Conservation (phyloP, 1,140 invertebrate species). For the Ips nitidus region DNA sequence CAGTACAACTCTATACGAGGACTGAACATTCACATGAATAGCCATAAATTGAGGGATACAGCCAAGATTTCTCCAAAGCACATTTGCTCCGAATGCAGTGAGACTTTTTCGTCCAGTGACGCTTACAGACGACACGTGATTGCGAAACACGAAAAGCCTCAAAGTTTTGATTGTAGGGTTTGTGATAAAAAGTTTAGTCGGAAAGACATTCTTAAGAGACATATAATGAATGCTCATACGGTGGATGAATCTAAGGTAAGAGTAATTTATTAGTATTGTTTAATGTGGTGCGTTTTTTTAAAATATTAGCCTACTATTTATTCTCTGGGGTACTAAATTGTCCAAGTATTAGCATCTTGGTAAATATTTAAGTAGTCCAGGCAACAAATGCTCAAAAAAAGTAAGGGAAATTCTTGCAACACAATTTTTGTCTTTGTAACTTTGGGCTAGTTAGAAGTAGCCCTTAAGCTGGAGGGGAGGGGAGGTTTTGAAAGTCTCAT, state of each 20-base stretch:
- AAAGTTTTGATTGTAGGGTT: slow-evolving; percentile 41
- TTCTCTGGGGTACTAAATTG: too few species aligned
- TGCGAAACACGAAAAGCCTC: slow-evolving; percentile 40
- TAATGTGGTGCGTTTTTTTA: too few species aligned
- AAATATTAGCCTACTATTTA: too few species aligned
- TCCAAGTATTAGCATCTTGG: too few species aligned
- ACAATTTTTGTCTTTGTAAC: too few species aligned
- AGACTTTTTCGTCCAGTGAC: slow-evolving; percentile 38
- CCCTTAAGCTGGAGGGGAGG: too few species aligned
- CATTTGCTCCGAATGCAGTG: slow-evolving; percentile 46
- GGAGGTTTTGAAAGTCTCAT: too few species aligned
- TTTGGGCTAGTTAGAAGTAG: too few species aligned
- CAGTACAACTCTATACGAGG: slow-evolving; percentile 47
- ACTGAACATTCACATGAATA: slow-evolving; percentile 41
- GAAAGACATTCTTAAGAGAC: slow-evolving; percentile 40
- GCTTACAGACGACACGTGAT: slow-evolving; percentile 42
- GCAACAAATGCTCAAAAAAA: too few species aligned
- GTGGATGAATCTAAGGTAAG: slow-evolving; percentile 12
- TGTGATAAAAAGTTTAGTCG: slow-evolving; percentile 48
- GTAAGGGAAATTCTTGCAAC: too few species aligned
- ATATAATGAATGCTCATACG: slow-evolving; percentile 33
- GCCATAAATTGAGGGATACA: slow-evolving; percentile 5
- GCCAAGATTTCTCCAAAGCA: slow-evolving; percentile 19
- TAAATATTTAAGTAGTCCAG: too few species aligned
- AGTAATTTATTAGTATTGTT: too few species aligned